Base-by-base conservation (phyloP, 2,888 invertebrate genomes). In the Plusia festucae region DNA sequence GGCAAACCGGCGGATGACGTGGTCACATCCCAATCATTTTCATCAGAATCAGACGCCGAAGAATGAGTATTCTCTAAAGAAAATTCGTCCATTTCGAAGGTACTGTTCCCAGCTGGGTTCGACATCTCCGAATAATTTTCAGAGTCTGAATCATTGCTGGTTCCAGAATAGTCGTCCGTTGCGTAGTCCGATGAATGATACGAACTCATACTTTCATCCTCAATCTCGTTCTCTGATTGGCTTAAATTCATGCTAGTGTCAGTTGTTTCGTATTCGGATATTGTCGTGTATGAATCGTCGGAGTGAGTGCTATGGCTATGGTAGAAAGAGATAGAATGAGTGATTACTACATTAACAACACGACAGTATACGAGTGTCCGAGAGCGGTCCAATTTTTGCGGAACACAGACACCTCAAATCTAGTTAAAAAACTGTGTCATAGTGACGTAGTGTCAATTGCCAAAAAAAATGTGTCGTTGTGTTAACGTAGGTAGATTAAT, bases 241-340 rank as follows among this genome's bases (percentile, higher is more conserved):
- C 27, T n/a, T 20, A 61, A 53, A 18, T 81, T 6, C 1, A 93
- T 84, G 51, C 92, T 92, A 0, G 92, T 93, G 60, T 94, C 93
- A 0, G 89, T 80, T 0, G 93, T 93, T 13, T 85, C 92, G 57
- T 89, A 75, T 65, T 90, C 92, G 0, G 92, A 92, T 60, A 91
- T 68, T 0, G 93, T 93, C 1, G 69, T 81, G 79, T 86, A 92
- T 0, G 85, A 86, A 2, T 88, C 85, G 24, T 78, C 75, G 0
- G 73, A 69, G 15, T 61, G 76, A 55, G 22, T 70, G 54, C 51
- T 11, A 53, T 53, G 44, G 53, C 74, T 55, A 27, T 67, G 49
- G 57, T 65, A 68, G 65, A 64, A 65, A 57, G 30, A 24, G 40
- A 18, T 52, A 59, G 61, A 65, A 62, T 53, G 40, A 54, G 30